These are phyloP conservation scores for Drosophila melanica DNA, from an alignment of 1,140 invertebrate genomes.

Conservation along the genomic window DNA sequence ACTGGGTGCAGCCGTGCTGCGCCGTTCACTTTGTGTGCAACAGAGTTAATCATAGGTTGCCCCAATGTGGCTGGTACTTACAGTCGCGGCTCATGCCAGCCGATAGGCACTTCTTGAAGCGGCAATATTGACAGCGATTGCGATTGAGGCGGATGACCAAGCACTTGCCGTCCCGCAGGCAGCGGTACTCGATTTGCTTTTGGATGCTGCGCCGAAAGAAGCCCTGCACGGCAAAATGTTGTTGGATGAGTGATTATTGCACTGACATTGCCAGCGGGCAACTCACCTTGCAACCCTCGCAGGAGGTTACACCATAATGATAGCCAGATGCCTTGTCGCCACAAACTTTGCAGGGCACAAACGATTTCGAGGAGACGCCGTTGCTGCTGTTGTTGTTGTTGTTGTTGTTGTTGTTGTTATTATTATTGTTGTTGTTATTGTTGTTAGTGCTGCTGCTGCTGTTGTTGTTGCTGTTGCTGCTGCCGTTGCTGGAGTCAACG, in stretches of 20 bases:
- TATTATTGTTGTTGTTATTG: slow-evolving; percentile 86
- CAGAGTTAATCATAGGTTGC: slow-evolving; percentile 30
- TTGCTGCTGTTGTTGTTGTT: slow-evolving; percentile 88
- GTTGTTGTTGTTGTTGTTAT: slow-evolving; percentile 38
- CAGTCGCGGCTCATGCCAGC: slow-evolving; percentile 99
- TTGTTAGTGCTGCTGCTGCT: slow-evolving; percentile 65
- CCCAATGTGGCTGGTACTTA: slow-evolving; percentile 80
- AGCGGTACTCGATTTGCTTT: slow-evolving; percentile 99
- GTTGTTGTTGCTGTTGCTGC: slow-evolving; percentile 37
- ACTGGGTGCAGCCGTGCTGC: slow-evolving; percentile 20
- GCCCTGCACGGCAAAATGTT: slow-evolving; percentile 86
- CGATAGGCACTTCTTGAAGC: slow-evolving; percentile 98
- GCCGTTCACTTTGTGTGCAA: slow-evolving; percentile 56
- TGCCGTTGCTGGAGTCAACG: slow-evolving; percentile 44
- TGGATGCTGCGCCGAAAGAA: slow-evolving; percentile 96
- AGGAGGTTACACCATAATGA: slow-evolving; percentile 99
- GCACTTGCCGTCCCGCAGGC: slow-evolving; percentile 98
- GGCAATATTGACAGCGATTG: slow-evolving; percentile 98
- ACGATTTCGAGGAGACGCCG: slow-evolving; percentile 87
- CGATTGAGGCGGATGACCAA: slow-evolving; percentile 97
- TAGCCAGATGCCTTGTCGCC: slow-evolving; percentile 99
- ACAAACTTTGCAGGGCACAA: slow-evolving; percentile 98
- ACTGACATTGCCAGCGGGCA: not conserved
- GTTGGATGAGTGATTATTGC: too few relatives aligned
- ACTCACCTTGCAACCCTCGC: slow-evolving; percentile 99